Evolutionary conservation across 1,140 invertebrate species (phyloP), one percentile per base, ranked within the genome.

Genomic region (Trypoxylus dichotomus): DNA sequence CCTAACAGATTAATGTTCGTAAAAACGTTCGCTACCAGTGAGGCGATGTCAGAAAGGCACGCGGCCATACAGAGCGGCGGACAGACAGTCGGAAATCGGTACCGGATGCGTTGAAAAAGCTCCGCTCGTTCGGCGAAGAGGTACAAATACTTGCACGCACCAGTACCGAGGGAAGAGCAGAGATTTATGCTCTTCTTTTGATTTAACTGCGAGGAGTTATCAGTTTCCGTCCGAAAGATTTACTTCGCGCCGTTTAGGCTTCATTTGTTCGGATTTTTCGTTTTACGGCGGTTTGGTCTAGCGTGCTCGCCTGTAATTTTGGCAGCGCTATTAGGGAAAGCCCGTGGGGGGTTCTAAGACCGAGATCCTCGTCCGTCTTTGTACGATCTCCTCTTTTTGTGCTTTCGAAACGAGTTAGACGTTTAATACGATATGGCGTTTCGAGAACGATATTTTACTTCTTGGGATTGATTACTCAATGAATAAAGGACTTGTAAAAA

Each of bases 151-250:
- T 58, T 19, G 15, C 15, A 58, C 15, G 21, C 47, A 58, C 47
- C 47, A 58, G 15, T 21, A 5, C 47, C 60, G 60, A 13, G 13
- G 21, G 19, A 19, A 19, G 47, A n/a, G 19, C 21, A 24, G 60
- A 68, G 60, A 68, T 68, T 68, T 68, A 68, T 68, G 5, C 60
- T 21, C 60, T 68, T 10, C 21, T 68, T 68, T 68, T 68, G 60
- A 68, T 68, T 68, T 68, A 68, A 27, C 60, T 68, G 60, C 60
- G 60, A 68, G 60, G 60, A 68, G 60, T 68, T 68, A 68, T 68
- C 60, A 68, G 60, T 68, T 68, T 68, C 60, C 60, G 60, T 68
- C 60, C 60, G 60, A 13, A 68, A 68, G 60, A 68, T 68, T 68
- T 68, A 68, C 60, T 68, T 24, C 60, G 21, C 27, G 60, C 60